Evolutionary conservation across 2,113 vertebrate species (phyloP), one percentile per base, ranked within the genome.

Genomic region (Aptenodytes forsteri): DNA sequence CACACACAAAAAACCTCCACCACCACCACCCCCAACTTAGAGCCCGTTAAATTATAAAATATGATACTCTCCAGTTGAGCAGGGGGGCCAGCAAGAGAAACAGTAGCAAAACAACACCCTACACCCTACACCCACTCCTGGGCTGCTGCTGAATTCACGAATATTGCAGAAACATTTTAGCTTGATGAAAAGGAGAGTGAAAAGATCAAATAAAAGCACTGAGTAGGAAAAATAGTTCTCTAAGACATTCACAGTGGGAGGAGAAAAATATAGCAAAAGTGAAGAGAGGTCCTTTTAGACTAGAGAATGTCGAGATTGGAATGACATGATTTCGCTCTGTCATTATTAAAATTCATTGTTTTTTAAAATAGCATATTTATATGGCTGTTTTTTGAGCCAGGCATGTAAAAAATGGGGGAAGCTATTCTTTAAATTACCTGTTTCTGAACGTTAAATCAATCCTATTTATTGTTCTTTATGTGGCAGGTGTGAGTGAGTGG

Each of bases 61-160:
- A 55, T 92, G 79, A 80, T 81, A 47, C 32, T 89, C 50, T 66
- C 3, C 30, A 25, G 47, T 44, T 66, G 66, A 93, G 72, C 64
- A 67, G 71, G 64, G 58, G 32, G 38, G 83, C 42, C 95, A 96
- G 92, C 82, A 86, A 80, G 92, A 95, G 72, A 77, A 89, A 62
- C n/a, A 86, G 75, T 4, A 86, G 79, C 76, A 85, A 92, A 97
- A 73, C 90, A 94, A 78, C 93, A 93, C 93, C 85, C 78, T 55
- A 78, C 93, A 93, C 93, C 85, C 78, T 55, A 93, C 90, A 86
- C 95, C 96, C 83, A 95, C 90, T 97, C 96, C 85, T 90, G 79
- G 46, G 71, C 86, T 92, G 71, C 90, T 89, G 47, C 87, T 96
- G 85, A 94, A 93, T 86, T 94, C 27, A 86, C 96, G 85, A 95